Base-by-base conservation (phyloP, 1,140 invertebrate genomes). In the Anastrepha obliqua region DNA sequence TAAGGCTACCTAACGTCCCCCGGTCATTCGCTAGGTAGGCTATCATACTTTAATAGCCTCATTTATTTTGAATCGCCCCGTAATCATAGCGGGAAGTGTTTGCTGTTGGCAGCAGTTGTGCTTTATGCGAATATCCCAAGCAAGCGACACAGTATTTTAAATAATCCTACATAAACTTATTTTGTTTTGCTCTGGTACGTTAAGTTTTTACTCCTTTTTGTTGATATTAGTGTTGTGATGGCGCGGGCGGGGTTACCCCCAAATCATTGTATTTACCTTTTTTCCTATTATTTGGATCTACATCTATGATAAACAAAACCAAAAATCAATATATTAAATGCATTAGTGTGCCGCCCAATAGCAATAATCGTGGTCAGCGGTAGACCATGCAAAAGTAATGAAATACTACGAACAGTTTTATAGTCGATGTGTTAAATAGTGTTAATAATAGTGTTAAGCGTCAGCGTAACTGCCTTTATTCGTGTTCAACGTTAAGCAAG, bases 371-470 rank as follows among this genome's bases (percentile, higher is more conserved):
- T 44, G 67, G 9, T 70, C 39, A 70, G 67, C 13, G 42, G 67
- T 11, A 47, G 42, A 42, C 44, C 67, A 74, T 74, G 67, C 42
- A 74, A 74, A 39, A 74, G 39, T 74, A 74, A 44, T 44, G 39
- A 44, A 7, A 74, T 17, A 42, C 0, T 42, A 74, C 39, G 13
- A 17, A 6, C 13, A 5, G 13, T 44, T 17, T 17, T 5, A 44
- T 74, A 17, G 42, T 47, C 17, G 39, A 17, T 44, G 42, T 1
- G n/a, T n/a, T n/a, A n/a, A n/a, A n/a, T n/a, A n/a, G n/a, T n/a
- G n/a, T n/a, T n/a, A n/a, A n/a, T n/a, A n/a, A n/a, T n/a, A n/a
- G n/a, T n/a, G n/a, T n/a, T n/a, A n/a, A 17, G 13, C 15, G 42
- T 17, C 7, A 2, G 42, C 15, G 13, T 74, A 74, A 42, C 7